These are phyloP conservation scores for Hipposideros larvatus DNA, from an alignment of 2,797 vertebrate species.

Conservation along the genomic window DNA sequence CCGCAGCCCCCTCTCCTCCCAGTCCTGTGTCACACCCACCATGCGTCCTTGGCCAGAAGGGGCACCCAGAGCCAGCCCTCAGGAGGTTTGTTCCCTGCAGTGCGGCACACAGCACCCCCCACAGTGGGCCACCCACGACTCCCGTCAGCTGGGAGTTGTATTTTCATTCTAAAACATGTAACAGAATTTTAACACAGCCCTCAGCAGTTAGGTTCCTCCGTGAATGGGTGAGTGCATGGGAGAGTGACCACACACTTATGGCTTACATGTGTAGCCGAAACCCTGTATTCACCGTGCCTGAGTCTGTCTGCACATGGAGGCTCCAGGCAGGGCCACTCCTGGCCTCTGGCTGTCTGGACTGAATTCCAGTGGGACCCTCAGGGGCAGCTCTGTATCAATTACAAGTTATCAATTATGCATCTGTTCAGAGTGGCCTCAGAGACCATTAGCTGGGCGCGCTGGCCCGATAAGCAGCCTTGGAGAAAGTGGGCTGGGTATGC, in stretches of 20 bases:
- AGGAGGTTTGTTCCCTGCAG: background rate
- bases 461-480: background rate
- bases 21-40: background rate
- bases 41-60: background rate
- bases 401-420: slow-evolving; percentile 74
- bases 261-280: too few species aligned
- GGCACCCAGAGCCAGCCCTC: background rate
- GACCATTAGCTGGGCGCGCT: slow-evolving; percentile 51
- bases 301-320: background rate
- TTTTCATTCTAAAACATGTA: background rate
- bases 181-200: background rate
- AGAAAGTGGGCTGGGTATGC: slow-evolving; percentile 27
- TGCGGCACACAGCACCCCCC: background rate
- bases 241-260: too few species aligned
- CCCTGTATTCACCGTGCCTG: background rate
- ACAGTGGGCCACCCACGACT: background rate
- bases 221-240: background rate
- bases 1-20: background rate
- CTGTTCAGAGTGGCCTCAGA: slow-evolving; percentile 48
- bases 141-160: background rate
- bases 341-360: slow-evolving; percentile 51
- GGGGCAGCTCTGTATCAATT: slow-evolving; percentile 64
- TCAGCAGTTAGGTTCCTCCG: background rate
- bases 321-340: slow-evolving; percentile 21
- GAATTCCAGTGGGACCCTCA: slow-evolving; percentile 48